A percentile compares a stretch with the other conserved stretches of the same genome.
Conservation (phyloP, 30 jellyfish, hydroid and myxozoan genomes). For the Aurelia sp. region DNA sequence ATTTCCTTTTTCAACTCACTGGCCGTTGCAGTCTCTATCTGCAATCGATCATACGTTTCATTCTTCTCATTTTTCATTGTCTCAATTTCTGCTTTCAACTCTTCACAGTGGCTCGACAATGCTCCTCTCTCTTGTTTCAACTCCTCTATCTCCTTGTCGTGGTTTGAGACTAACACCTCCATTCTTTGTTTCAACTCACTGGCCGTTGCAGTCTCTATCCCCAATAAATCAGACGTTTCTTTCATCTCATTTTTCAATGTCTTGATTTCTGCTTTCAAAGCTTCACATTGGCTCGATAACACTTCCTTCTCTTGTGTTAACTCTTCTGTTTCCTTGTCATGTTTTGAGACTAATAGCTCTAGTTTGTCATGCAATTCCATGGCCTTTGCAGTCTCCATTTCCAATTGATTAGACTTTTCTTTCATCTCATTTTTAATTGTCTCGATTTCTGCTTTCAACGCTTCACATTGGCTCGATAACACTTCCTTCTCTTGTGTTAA, state of each 20-base stretch:
- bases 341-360: no score
- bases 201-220: not conserved
- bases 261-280: not conserved
- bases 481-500: not conserved
- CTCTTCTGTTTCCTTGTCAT: not conserved
- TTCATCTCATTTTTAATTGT: not conserved
- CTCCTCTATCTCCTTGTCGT: not conserved
- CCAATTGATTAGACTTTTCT: not conserved
- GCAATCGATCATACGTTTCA: not conserved
- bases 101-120: not conserved
- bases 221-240: not conserved
- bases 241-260: not conserved
- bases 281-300: not conserved
- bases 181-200: not conserved
- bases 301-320: not conserved
- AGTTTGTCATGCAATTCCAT: no score
- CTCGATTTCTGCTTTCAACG: not conserved
- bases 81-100: not conserved
- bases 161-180: not conserved
- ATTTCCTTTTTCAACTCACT: slow-evolving; percentile 1
- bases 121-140: not conserved
- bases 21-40: not conserved
- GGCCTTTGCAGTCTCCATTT: not conserved
- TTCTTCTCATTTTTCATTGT: not conserved
- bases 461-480: no score